Base-by-base conservation (phyloP, 2,888 invertebrate genomes). In the Panorpa germanica region DNA sequence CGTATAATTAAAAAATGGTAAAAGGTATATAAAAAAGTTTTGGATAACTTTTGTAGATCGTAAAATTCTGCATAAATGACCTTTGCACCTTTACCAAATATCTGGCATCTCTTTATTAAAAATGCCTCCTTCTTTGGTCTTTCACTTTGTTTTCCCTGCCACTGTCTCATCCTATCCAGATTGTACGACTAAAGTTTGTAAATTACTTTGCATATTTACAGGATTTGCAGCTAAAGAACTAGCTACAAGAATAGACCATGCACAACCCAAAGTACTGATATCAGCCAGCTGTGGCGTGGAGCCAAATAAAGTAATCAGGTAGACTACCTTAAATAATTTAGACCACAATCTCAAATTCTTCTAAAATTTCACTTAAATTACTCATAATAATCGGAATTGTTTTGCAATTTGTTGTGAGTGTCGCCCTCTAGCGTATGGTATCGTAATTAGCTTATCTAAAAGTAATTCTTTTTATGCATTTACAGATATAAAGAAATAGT, bases 201-300 rank as follows among this genome's bases (percentile, higher is more conserved):
- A 27, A 31, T 26, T 26, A 22, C 31, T 10, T 35, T 8, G 25
- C 55, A n/a, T 25, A 31, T 54, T 57, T 45, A 41, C 52, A 76
- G 82, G 91, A 27, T 91, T 91, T 46, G 88, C 90, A 2, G 81
- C 90, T 0, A 68, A 76, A 38, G 91, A 93, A 50, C 58, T 93
- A 5, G 69, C 83, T 23, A 67, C 73, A 1, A 66, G 91, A 37
- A 86, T 93, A 31, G 73, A 81, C 43, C 91, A 93, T 46, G 77
- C 78, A 1, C 70, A 81, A 48, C 90, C 93, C 0, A 83, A 80
- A 43, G 69, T 90, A 4, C 71, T 93, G 16, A 75, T 93, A 18
- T 78, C 83, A 2, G 85, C 88, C 1, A 90, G 83, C 51, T 86
- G 81, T 46, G 91, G 91, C 2, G 64, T 91, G 8, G 91, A 93